These are phyloP conservation scores for Myiagra hebetior DNA, from an alignment of 2,113 vertebrate species.

Conservation along the genomic window DNA sequence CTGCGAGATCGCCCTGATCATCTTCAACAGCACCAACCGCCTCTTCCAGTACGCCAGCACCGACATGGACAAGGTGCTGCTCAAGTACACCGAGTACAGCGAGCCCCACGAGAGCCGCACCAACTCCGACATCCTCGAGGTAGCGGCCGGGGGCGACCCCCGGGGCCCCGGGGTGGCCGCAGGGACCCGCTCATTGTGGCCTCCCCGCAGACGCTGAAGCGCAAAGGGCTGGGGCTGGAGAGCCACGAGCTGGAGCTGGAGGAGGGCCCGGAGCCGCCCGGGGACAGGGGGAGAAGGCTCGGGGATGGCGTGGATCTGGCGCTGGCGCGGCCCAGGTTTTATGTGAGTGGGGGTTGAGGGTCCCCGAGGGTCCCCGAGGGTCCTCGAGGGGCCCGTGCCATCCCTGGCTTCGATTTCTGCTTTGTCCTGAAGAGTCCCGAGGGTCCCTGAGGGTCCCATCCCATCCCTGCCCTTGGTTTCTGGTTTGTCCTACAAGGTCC, in stretches of 20 bases:
- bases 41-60: conserved; percentile 96
- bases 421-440: too few relatives aligned
- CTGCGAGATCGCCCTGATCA: conserved; percentile 76
- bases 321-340: conserved; percentile 77
- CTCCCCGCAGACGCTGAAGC: conserved; percentile 82
- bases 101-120: conserved; percentile 94
- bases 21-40: conserved; percentile 89
- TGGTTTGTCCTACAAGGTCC: too few relatives aligned
- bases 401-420: not conserved
- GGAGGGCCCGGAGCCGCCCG: conserved; percentile 63
- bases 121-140: conserved; percentile 94
- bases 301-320: conserved; percentile 80
- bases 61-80: conserved; percentile 96
- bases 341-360: conserved; percentile 72
- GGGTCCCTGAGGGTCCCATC: not conserved
- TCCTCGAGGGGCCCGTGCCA: too few relatives aligned
- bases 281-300: conserved; percentile 72
- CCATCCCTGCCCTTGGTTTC: too few relatives aligned
- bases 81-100: conserved; percentile 96
- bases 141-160: not conserved
- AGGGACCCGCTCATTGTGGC: fast-evolving
- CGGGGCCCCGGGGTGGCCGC: not conserved
- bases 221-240: conserved; percentile 86
- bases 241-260: conserved; percentile 82
- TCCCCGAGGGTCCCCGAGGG: not conserved